Evolutionary conservation across 1,140 invertebrate species (phyloP), one percentile per base, ranked within the genome.

Genomic region (Popillia japonica): DNA sequence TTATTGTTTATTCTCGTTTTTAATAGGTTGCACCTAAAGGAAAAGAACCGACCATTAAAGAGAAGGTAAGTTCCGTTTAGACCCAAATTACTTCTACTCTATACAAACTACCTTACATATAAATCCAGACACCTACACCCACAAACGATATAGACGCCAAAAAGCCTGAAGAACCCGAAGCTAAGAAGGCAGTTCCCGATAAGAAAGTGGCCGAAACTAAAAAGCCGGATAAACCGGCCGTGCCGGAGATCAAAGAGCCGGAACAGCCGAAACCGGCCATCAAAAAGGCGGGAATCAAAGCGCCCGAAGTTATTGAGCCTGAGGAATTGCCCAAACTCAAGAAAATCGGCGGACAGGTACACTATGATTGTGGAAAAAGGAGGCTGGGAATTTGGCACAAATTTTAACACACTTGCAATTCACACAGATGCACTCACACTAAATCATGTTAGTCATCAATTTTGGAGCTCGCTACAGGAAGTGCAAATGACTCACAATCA

Each of bases 141-240:
- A 83, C 80, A 77, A 89, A 89, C 83, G 86, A 87, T 42, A 85
- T 85, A 27, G 88, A 89, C 81, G 85, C 77, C 81, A 80, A 79
- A 83, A 80, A 88, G 83, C 84, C 85, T 87, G 86, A 84, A 77
- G 42, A 81, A n/a, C n/a, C n/a, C n/a, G n/a, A n/a, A 87, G 3
- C 86, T 85, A 44, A 27, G 44, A 80, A 79, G 48, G 80, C 82
- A 82, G 84, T 85, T 77, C 81, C 82, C 48, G 83, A 82, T 72
- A 84, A 83, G 84, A 80, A 79, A 85, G 41, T 10, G 2, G 44
- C 41, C 9, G 68, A 74, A 73, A 40, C 77, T 44, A 77, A 80
- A 73, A n/a, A n/a, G n/a, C 55, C 55, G 20, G 76, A 79, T 74
- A 78, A 61, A 48, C 14, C 77, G 8, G 79, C 17, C 22, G 76